Conservation (phyloP, 2,888 invertebrate species). For the Ectropis crepuscularia region DNA sequence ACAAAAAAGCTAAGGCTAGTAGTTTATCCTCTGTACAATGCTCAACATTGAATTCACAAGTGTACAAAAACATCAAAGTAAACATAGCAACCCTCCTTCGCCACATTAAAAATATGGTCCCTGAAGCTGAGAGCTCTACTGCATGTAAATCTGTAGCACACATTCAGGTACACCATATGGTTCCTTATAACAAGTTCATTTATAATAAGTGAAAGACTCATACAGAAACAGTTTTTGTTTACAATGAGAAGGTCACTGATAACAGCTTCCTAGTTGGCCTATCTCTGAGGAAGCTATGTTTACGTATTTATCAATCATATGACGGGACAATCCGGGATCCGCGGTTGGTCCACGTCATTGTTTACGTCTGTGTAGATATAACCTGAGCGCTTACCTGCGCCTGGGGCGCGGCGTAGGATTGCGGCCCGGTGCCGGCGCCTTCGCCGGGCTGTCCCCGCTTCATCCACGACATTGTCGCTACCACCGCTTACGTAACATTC, state of each 20-base stretch:
- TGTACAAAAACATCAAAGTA: no score
- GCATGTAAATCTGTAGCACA: no score
- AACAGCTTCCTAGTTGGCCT: constrained; percentile 20
- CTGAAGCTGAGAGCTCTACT: no score
- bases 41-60: no score
- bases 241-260: constrained; percentile 14
- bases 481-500: constrained; percentile 80
- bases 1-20: no score
- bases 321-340: constrained; percentile 39
- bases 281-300: constrained; percentile 29
- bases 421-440: constrained; percentile 61
- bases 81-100: no score
- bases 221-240: constrained; percentile 4
- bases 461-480: constrained; percentile 79
- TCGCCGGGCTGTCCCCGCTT: constrained; percentile 63
- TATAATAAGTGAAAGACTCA: background rate
- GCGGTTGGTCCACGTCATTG: constrained; percentile 74
- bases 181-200: background rate
- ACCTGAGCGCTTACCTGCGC: constrained; percentile 72
- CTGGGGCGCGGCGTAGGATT: constrained; percentile 67
- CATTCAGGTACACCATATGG: constrained; percentile 18
- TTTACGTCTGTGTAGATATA: constrained; percentile 68
- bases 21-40: no score
- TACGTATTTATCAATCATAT: constrained; percentile 53
- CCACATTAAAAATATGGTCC: no score